phyloP scores from a whole-genome alignment of 2,797 vertebrate species.

The Balearica regulorum region DNA sequence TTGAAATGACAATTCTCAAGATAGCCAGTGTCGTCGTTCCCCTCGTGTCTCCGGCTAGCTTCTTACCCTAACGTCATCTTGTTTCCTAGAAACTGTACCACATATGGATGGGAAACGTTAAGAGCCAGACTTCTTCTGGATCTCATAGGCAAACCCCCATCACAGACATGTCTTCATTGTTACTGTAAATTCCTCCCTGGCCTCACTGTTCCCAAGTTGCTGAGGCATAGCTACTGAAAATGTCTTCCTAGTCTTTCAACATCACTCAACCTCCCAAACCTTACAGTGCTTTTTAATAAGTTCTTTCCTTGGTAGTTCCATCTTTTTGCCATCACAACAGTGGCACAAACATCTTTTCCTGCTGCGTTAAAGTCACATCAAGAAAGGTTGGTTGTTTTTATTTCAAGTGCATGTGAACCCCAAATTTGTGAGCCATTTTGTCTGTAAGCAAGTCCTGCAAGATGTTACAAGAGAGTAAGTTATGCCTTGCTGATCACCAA shows the following conservation, averaged over 20 bases:
- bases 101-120: neutral
- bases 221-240: neutral
- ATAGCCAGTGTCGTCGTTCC: neutral
- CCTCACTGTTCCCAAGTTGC: neutral
- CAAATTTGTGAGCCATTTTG: neutral
- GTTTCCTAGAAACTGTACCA: neutral
- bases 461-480: neutral
- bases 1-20: neutral
- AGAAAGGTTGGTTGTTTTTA: neutral
- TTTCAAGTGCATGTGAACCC: neutral
- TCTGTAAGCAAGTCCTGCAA: neutral
- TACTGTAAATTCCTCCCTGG: neutral
- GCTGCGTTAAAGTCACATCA: too few relatives aligned
- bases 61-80: neutral
- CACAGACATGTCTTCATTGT: neutral
- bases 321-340: neutral
- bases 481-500: neutral
- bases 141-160: neutral
- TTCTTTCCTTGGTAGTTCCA: fast-evolving
- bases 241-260: neutral
- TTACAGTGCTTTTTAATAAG: neutral
- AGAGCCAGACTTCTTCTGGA: neutral
- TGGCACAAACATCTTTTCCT: neutral
- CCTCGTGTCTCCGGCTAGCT: neutral
- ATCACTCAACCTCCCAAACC: neutral